phyloP scores from a whole-genome alignment of 2,113 vertebrate species.

The Microtus oregoni region DNA sequence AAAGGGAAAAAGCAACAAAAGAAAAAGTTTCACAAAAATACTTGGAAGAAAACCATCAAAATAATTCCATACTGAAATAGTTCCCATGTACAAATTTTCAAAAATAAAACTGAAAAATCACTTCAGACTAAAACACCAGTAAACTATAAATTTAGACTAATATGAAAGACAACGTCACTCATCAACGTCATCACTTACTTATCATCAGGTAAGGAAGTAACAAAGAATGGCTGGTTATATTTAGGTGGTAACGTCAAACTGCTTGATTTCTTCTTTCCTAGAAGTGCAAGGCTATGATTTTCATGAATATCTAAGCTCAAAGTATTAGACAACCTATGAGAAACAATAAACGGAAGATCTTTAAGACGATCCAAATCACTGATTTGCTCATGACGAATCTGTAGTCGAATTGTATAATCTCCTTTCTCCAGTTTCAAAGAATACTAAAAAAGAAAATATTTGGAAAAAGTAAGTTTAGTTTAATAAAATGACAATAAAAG shows the following conservation, averaged over 20 bases:
- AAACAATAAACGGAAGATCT: slow-evolving; percentile 96
- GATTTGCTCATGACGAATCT: slow-evolving; percentile 97
- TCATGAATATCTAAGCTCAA: slow-evolving; percentile 96
- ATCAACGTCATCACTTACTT: slow-evolving; percentile 90
- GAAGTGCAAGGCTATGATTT: slow-evolving; percentile 94
- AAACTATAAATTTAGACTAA: not conserved
- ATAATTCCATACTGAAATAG: slow-evolving; percentile 34
- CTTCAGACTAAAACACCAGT: not conserved
- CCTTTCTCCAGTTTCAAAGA: slow-evolving; percentile 99
- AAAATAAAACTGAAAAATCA: slow-evolving; percentile 33
- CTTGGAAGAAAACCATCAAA: slow-evolving; percentile 1
- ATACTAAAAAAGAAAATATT: slow-evolving; percentile 88
- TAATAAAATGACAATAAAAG: not conserved
- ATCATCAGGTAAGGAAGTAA: slow-evolving; percentile 96
- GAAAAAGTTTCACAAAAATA: slow-evolving; percentile 63
- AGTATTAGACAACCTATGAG: slow-evolving; percentile 95
- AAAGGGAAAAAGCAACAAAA: slow-evolving; percentile 45
- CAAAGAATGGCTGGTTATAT: slow-evolving; percentile 94
- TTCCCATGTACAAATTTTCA: slow-evolving; percentile 33
- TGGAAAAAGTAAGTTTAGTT: slow-evolving; percentile 52
- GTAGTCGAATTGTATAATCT: slow-evolving; percentile 96
- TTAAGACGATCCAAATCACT: slow-evolving; percentile 97
- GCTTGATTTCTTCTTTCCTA: slow-evolving; percentile 97
- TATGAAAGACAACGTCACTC: not conserved
- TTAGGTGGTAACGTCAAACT: slow-evolving; percentile 93